phyloP scores from a whole-genome alignment of 2,888 invertebrate species.

The Drosophila mimica region DNA sequence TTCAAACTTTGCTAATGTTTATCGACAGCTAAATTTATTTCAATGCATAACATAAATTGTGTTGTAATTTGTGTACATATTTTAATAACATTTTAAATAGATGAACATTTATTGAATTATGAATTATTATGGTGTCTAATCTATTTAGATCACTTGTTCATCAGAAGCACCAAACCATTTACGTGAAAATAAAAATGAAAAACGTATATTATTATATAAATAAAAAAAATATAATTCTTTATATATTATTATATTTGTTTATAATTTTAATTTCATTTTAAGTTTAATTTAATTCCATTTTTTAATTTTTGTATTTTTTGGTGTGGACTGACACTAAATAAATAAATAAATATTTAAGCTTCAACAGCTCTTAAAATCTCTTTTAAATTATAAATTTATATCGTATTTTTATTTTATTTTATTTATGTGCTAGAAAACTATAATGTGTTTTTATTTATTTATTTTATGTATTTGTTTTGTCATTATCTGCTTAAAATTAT shows the following conservation, averaged over 20 bases:
- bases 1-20: constrained; percentile 8
- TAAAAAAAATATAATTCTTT: too few relatives aligned
- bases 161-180: not conserved
- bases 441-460: not conserved
- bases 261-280: too few relatives aligned
- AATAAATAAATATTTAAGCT: not conserved
- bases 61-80: constrained; percentile 3
- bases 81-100: not conserved
- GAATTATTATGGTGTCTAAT: not conserved
- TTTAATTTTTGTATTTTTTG: too few relatives aligned
- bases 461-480: not conserved
- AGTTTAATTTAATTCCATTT: too few relatives aligned
- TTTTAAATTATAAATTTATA: too few relatives aligned
- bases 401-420: not conserved
- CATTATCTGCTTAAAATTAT: not conserved
- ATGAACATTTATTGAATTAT: not conserved
- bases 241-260: too few relatives aligned
- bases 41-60: constrained; percentile 13
- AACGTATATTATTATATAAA: too few relatives aligned
- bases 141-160: not conserved
- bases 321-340: too few relatives aligned
- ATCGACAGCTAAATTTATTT: constrained; percentile 23
- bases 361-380: not conserved
- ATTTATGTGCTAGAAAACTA: too few relatives aligned
- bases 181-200: not conserved